Evolutionary conservation across 2,113 vertebrate species (phyloP), one percentile per base, ranked within the genome.

Genomic region (Anguilla rostrata): DNA sequence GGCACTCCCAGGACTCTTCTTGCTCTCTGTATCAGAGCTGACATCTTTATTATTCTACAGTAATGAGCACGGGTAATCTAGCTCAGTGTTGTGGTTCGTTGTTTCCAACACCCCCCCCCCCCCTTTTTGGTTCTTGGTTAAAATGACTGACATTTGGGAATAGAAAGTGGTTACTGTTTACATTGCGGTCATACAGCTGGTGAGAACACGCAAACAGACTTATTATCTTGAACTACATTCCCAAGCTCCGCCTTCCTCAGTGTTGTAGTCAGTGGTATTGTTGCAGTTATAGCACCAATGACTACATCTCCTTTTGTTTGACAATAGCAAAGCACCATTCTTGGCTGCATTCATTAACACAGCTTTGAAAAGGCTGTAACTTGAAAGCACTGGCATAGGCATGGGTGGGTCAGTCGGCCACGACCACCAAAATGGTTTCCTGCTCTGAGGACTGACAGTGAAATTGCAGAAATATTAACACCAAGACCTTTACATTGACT

Each of bases 1-100:
- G 90, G 91, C 83, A 6, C 22, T 39, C 66, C 40, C 22, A 40
- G 66, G n/a, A 20, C 22, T 18, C 39, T 29, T 84, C 63, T 40
- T 66, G 18, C 9, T 46, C 9, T 9, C 43, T 46, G 49, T 14
- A 49, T 49, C 26, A 84, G 39, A n/a, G 39, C n/a, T 78, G 7
- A 84, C 71, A 34, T 75, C n/a, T 75, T 34, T 75, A 34, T 34
- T n/a, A 34, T 8, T n/a, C n/a, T 29, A 75, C 71, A 34, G 7
- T 75, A 75, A 75, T 22, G 9, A 34, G 29, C 26, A 22, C 6
- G 0, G 8, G 71, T 75, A 75, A 75, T 75, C 71, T 12, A 15
- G 26, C 81, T 53, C 43, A 14, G 7, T 29, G 46, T 26, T 82
- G 43, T 15, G 20, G 6, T 26, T n/a, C 39, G 41, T 29, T 18